Conservation (phyloP, 2,797 vertebrate genomes). For the Zalophus californianus region DNA sequence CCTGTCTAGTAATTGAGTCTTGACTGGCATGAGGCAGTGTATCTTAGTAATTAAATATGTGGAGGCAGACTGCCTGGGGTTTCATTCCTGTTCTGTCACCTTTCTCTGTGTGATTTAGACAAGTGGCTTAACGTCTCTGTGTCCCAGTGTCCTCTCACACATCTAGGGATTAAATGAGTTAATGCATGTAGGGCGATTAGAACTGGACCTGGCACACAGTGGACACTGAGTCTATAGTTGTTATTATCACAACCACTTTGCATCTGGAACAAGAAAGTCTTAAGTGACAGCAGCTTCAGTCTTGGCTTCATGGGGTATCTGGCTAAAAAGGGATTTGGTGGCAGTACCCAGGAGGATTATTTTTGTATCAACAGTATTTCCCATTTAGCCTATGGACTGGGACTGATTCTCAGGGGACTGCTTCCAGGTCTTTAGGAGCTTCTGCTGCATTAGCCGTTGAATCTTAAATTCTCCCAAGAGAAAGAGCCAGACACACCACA, state of each 20-base stretch:
- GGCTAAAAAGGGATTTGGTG: constrained; percentile 6
- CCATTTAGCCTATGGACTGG: background rate
- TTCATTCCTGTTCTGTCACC: background rate
- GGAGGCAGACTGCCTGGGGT: background rate
- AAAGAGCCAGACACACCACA: background rate
- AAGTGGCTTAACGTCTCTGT: background rate
- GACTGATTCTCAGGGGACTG: background rate
- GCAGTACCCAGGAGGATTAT: background rate
- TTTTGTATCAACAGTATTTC: background rate
- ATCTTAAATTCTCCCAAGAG: background rate
- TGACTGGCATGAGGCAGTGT: background rate
- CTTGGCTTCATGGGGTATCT: background rate
- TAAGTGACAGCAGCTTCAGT: background rate
- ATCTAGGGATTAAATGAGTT: constrained; percentile 4
- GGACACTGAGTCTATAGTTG: background rate
- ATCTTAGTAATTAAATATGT: background rate
- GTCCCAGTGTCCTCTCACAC: background rate
- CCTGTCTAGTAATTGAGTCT: background rate
- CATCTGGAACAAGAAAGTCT: background rate
- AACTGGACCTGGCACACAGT: background rate
- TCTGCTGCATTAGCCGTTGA: background rate
- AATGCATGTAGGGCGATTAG: background rate
- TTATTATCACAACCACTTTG: background rate
- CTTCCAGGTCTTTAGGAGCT: background rate
- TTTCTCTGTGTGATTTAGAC: background rate